Evolutionary conservation across 2,113 vertebrate genomes (phyloP).

Genomic region (Pseudopodoces humilis): DNA sequence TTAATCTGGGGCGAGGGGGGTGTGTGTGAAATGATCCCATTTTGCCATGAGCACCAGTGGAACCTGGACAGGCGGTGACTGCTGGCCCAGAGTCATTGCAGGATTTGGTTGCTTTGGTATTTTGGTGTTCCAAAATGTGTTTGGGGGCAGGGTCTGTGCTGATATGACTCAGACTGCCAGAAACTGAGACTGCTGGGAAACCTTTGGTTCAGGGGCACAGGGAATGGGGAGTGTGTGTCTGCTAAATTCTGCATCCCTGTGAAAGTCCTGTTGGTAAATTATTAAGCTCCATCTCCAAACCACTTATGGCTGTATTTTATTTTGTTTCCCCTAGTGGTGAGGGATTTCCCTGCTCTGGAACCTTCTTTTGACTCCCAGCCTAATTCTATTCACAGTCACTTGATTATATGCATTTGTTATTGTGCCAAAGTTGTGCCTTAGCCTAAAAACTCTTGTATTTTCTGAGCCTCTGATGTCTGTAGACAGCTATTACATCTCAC

Average conservation of each 20-base stretch:
- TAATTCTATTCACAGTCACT: background rate
- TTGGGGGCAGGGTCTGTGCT: background rate
- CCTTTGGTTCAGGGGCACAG: background rate
- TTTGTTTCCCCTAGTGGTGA: constrained; percentile 1
- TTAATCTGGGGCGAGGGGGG: background rate
- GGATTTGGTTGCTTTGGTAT: background rate
- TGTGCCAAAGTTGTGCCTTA: background rate
- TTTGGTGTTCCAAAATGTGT: background rate
- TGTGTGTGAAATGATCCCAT: background rate
- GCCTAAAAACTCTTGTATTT: background rate
- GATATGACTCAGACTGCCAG: background rate
- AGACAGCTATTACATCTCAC: background rate
- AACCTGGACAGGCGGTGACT: fast-evolving
- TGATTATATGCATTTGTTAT: background rate
- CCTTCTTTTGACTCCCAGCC: background rate
- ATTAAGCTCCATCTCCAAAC: background rate
- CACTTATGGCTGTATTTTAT: background rate
- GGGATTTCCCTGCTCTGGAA: constrained; percentile 5
- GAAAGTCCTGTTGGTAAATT: background rate
- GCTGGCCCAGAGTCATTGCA: background rate
- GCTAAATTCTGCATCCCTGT: background rate
- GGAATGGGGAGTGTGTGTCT: background rate
- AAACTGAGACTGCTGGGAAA: background rate
- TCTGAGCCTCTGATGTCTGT: background rate
- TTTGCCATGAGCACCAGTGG: background rate